Conservation (phyloP, 2,888 invertebrate species). For the Eulithis testata region DNA sequence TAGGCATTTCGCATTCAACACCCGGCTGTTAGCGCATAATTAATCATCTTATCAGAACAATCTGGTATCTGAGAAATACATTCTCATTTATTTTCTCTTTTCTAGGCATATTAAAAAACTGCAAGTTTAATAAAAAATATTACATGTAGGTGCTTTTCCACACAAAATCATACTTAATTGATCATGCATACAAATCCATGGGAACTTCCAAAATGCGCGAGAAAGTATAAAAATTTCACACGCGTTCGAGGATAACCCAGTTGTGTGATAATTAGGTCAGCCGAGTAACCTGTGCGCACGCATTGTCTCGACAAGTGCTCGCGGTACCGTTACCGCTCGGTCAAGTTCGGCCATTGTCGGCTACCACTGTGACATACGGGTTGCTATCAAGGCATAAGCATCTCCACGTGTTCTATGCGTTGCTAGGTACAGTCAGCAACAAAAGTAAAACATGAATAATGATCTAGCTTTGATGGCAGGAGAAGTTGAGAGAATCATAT, state of each 20-base stretch:
- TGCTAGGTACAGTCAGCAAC: slow-evolving; percentile 11
- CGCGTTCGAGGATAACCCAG: slow-evolving; percentile 75
- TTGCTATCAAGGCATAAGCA: slow-evolving; percentile 41
- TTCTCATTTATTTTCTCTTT: slow-evolving; percentile 12
- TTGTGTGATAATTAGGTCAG: slow-evolving; percentile 80
- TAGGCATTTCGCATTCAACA: slow-evolving; percentile 22
- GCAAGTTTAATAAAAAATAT: neutral
- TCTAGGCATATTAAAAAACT: neutral
- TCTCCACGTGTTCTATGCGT: neutral
- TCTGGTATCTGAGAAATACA: slow-evolving; percentile 24
- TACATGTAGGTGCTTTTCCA: slow-evolving; percentile 1
- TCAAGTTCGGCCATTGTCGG: slow-evolving; percentile 79
- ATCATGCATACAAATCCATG: slow-evolving; percentile 32
- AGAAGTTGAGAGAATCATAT: too few relatives aligned
- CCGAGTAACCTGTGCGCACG: slow-evolving; percentile 81
- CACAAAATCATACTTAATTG: slow-evolving; percentile 25
- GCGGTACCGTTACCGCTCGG: slow-evolving; percentile 77
- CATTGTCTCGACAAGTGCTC: slow-evolving; percentile 70
- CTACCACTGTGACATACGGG: slow-evolving; percentile 66
- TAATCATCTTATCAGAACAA: slow-evolving; percentile 30
- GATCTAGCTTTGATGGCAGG: too few relatives aligned
- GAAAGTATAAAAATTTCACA: slow-evolving; percentile 74
- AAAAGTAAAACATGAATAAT: slow-evolving; percentile 1
- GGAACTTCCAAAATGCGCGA: slow-evolving; percentile 48
- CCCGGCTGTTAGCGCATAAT: slow-evolving; percentile 23